A percentile compares a stretch with the other conserved stretches of the same genome.
These are phyloP conservation scores for Drosophila pegasa DNA, from an alignment of 2,888 invertebrate genomes.

Conservation along the genomic window DNA sequence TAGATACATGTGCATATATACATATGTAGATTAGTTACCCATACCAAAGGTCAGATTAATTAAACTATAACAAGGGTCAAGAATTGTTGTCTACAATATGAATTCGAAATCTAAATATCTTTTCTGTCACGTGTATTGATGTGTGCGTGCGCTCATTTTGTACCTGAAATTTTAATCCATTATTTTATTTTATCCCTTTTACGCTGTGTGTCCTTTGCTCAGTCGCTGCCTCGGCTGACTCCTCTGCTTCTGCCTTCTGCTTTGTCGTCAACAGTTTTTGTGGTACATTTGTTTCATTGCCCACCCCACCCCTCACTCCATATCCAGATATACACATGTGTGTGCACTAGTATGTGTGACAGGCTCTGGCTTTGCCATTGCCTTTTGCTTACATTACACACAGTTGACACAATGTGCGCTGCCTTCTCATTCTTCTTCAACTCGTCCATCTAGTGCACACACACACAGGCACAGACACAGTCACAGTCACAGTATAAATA, in stretches of 20 bases:
- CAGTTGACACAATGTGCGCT: constrained; percentile 75
- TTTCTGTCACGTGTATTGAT: constrained; percentile 14
- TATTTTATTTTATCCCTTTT: constrained; percentile 77
- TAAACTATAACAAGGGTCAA: constrained; percentile 54
- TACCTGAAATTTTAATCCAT: constrained; percentile 76
- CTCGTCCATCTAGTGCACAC: constrained; percentile 75
- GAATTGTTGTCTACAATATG: constrained; percentile 17
- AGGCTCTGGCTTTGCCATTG: constrained; percentile 67
- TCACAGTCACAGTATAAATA: constrained; percentile 26
- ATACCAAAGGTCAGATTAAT: constrained; percentile 67
- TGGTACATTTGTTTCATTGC: constrained; percentile 79
- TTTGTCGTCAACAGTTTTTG: constrained; percentile 78
- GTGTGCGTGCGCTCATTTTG: constrained; percentile 41
- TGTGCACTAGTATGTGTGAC: constrained; percentile 30
- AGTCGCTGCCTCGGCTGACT: constrained; percentile 36
- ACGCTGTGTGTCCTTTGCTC: constrained; percentile 63
- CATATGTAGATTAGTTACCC: constrained; percentile 37
- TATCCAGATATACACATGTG: constrained; percentile 18
- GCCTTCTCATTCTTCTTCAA: constrained; percentile 73
- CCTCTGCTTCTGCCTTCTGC: constrained; percentile 51
- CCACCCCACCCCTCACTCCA: constrained; percentile 27
- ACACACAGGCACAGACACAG: no score
- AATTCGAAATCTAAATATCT: constrained; percentile 11
- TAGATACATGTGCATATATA: neutral
- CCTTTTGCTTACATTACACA: constrained; percentile 76